These are phyloP conservation scores for Dorcus parallelipipedus DNA, from an alignment of 2,888 invertebrate species.

Conservation along the genomic window DNA sequence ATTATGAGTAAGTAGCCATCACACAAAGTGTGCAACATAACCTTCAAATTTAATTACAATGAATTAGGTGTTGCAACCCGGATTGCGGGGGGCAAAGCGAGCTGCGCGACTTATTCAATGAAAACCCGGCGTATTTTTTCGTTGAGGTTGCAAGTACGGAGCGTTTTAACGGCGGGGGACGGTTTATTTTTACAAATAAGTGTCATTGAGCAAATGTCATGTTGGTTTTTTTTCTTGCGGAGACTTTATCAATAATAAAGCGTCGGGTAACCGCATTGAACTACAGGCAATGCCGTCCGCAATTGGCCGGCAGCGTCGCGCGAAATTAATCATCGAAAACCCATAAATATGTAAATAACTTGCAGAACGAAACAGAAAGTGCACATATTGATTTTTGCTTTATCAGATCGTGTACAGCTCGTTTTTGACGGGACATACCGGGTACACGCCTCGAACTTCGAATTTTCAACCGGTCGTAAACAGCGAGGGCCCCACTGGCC, in stretches of 20 bases:
- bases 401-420: conserved; percentile 5
- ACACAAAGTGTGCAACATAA: conserved; percentile 3
- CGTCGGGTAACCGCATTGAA: background rate
- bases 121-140: no score
- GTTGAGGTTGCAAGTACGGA: no score
- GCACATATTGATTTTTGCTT: conserved; percentile 15
- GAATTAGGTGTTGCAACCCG: background rate
- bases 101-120: no score
- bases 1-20: no score
- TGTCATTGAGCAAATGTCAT: no score
- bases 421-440: background rate
- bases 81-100: no score
- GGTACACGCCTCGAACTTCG: background rate
- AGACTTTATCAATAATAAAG: no score
- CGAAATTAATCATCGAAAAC: background rate
- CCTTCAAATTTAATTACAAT: conserved; percentile 9
- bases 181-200: no score
- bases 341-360: conserved; percentile 3
- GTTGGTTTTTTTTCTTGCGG: no score
- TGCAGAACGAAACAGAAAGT: conserved; percentile 9
- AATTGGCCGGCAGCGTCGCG: background rate
- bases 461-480: background rate
- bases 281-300: background rate
- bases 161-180: no score
- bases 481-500: background rate